phyloP scores from a whole-genome alignment of 1,140 invertebrate species.

The Sesamia nonagrioides region DNA sequence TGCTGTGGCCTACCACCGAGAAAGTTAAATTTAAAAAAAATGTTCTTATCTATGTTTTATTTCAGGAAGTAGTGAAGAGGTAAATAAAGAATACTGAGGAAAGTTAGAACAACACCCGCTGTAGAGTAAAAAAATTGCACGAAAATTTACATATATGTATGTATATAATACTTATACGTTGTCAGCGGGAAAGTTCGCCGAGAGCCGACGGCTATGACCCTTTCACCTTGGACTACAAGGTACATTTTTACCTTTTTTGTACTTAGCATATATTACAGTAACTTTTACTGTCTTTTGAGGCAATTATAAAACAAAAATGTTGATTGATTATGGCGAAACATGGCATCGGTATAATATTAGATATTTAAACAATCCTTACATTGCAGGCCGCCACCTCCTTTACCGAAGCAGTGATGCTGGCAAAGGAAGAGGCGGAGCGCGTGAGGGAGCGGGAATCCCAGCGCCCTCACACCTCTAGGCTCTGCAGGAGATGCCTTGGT shows the following conservation, averaged over 20 bases:
- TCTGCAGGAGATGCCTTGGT: too few relatives aligned
- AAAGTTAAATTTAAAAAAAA: too few relatives aligned
- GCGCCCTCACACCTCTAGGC: too few relatives aligned
- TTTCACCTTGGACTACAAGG: not conserved
- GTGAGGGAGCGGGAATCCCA: too few relatives aligned
- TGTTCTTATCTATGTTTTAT: not conserved
- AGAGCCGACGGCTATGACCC: conserved; percentile 9
- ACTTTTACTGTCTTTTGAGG: not conserved
- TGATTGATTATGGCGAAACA: too few relatives aligned
- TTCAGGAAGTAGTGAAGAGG: not conserved
- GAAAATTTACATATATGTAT: conserved; percentile 22
- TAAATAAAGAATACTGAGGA: not conserved
- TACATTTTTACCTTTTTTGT: not conserved
- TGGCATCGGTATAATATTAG: too few relatives aligned
- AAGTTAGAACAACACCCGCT: conserved; percentile 11
- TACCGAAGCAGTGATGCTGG: too few relatives aligned
- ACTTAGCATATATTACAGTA: not conserved
- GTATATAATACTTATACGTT: not conserved
- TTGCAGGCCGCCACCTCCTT: too few relatives aligned
- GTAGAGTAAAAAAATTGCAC: conserved; percentile 22
- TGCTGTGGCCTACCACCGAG: too few relatives aligned
- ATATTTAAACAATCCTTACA: too few relatives aligned
- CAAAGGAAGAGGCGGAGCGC: too few relatives aligned
- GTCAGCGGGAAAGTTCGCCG: not conserved
- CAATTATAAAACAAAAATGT: too few relatives aligned